Base-by-base conservation (phyloP, 2,888 invertebrate species). In the Apotomis turbidana region DNA sequence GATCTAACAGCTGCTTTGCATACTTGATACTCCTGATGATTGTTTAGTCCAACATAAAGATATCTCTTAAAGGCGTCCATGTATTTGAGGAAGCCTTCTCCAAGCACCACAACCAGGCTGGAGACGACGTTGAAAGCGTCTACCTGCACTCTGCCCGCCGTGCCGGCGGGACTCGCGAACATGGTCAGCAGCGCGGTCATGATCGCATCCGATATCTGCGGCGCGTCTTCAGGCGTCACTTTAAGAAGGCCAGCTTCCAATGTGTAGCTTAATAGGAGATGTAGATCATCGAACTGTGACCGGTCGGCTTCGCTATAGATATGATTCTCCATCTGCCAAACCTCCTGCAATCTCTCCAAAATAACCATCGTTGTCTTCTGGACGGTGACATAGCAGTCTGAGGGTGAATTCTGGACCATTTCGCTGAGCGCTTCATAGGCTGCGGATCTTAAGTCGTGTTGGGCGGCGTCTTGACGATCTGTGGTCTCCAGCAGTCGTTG, bases 401-500 rank as follows among this genome's bases (percentile, higher is more conserved):
- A 95, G 0, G 99, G 99, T 2, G 99, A 99, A 89, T 99, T 99
- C 89, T 99, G 99, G 58, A 99, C 98, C 97, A 99, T 97, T 93
- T 99, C 99, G 99, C 99, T 99, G 0, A 99, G 94, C 0, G 99
- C 99, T 90, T 99, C 99, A 87, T 99, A 99, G 0, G 99, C 99
- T 49, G 99, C 99, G 41, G 98, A 97, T 77, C 99, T 95, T 70
- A 99, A 94, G 88, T 99, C 99, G 64, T 98, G 97, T 87, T 98
- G 97, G 2, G 96, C 96, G 1, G 98, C 98, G 90, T 99, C 99
- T 55, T 96, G 95, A 64, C 99, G 95, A 88, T 99, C 99, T 0
- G 99, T 99, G 0, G 99, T 98, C 87, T 98, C 98, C 71, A 99
- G 92, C 46, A 99, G 94, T 79, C 97, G 96, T 75, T 97, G 96